phyloP scores from a whole-genome alignment of 2,797 vertebrate species.

The Lacerta bilineata region DNA sequence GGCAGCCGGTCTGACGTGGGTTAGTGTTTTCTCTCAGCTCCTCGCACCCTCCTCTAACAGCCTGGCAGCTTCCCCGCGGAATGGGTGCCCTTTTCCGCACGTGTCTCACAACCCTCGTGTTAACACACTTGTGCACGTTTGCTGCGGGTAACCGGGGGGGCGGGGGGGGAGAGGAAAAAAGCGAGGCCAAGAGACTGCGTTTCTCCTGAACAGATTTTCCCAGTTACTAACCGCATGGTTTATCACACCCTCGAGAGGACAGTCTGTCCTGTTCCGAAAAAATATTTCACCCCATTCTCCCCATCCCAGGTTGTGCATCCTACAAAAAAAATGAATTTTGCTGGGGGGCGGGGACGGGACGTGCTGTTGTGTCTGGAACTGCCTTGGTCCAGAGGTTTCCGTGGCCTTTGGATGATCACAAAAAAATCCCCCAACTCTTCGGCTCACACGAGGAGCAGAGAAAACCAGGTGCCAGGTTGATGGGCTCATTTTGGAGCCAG shows the following conservation, averaged over 20 bases:
- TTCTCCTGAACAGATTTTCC: not conserved
- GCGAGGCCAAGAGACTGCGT: not conserved
- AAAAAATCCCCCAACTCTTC: too few species aligned
- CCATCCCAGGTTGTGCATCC: too few species aligned
- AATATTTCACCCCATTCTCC: not conserved
- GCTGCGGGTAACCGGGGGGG: not conserved
- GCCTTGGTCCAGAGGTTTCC: not conserved
- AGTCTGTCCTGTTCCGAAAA: not conserved
- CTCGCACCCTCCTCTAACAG: not conserved
- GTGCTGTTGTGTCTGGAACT: not conserved
- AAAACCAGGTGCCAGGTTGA: not conserved
- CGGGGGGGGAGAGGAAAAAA: too few species aligned
- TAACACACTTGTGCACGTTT: not conserved
- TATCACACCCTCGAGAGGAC: not conserved
- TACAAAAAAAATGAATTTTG: not conserved
- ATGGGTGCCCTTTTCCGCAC: fast-evolving
- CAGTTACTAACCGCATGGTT: conserved; percentile 5
- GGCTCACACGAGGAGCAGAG: too few species aligned
- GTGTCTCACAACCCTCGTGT: not conserved
- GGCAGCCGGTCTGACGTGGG: not conserved
- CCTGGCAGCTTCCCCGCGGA: not conserved
- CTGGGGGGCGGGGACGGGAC: fast-evolving
- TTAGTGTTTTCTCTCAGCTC: fast-evolving
- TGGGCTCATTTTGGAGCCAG: not conserved
- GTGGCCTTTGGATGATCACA: not conserved